Evolutionary conservation across 2,888 invertebrate genomes (phyloP).

Genomic region (Ennomos fuscantarius): DNA sequence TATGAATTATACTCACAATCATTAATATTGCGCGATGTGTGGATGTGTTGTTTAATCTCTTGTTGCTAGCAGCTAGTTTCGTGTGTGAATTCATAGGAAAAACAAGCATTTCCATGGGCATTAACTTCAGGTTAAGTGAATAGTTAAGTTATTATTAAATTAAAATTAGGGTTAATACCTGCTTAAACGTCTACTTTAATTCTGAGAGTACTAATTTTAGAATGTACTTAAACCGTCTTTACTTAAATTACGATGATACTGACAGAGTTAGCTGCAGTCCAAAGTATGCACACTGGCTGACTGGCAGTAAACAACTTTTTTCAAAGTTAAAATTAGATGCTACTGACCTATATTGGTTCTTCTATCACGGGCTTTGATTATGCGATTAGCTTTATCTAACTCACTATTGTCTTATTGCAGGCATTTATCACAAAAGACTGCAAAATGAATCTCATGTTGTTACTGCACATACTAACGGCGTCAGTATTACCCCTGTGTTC

Average conservation of each 20-base stretch:
- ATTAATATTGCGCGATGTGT: conserved; percentile 31
- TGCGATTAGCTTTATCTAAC: conserved; percentile 10
- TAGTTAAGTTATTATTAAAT: conserved; percentile 76
- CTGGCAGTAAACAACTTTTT: conserved; percentile 17
- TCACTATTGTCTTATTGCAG: conserved; percentile 54
- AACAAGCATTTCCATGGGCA: conserved; percentile 76
- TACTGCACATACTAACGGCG: conserved; percentile 50
- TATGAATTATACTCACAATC: conserved; percentile 45
- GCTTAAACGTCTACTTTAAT: conserved; percentile 8
- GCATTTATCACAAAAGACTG: conserved; percentile 60
- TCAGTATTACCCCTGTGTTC: conserved; percentile 57
- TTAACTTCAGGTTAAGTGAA: conserved; percentile 76
- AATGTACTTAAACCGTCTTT: not conserved
- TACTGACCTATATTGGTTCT: conserved; percentile 32
- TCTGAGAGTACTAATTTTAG: not conserved
- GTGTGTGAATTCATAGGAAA: conserved; percentile 50
- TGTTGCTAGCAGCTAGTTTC: conserved; percentile 50
- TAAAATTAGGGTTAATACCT: conserved; percentile 55
- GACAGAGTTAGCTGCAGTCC: conserved; percentile 7
- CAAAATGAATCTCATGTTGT: conserved; percentile 73
- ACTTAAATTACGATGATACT: not conserved
- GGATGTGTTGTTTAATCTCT: conserved; percentile 42
- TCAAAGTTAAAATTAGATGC: conserved; percentile 39
- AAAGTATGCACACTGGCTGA: conserved; percentile 14
- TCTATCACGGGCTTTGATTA: conserved; percentile 4